Percentiles rank a stretch among this genome's conserved stretches.
phyloP scores from a whole-genome alignment of 2,113 vertebrate genomes.

The Cariama cristata region DNA sequence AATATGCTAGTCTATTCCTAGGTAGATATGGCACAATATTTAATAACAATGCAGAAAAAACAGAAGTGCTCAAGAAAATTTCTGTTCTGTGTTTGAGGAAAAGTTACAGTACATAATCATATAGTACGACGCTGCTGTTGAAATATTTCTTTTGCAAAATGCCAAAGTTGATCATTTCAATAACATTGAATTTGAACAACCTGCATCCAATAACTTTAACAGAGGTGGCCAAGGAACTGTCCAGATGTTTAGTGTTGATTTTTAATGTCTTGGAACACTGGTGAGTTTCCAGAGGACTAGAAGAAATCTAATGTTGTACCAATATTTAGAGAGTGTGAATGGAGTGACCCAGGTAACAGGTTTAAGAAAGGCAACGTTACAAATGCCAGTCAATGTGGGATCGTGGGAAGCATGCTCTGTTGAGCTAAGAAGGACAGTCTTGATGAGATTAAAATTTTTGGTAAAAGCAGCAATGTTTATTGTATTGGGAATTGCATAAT shows the following conservation, averaged over 20 bases:
- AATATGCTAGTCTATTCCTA: neutral
- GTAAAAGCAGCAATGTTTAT: neutral
- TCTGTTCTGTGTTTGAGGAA: neutral
- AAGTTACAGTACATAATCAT: neutral
- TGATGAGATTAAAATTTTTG: neutral
- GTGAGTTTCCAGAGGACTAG: neutral
- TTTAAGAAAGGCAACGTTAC: neutral
- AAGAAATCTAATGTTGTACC: neutral
- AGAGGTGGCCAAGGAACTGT: conserved; percentile 19
- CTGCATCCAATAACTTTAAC: neutral
- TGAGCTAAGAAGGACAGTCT: neutral
- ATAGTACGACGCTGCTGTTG: neutral
- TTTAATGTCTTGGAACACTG: neutral
- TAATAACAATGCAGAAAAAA: neutral
- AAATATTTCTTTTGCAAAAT: neutral
- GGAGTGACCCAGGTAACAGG: neutral
- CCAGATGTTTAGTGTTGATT: neutral
- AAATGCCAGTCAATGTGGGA: neutral
- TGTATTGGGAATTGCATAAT: neutral
- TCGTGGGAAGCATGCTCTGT: neutral
- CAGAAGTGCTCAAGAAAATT: neutral
- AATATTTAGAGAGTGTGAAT: neutral
- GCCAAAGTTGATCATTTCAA: neutral
- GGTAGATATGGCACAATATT: neutral
- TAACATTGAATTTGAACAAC: neutral